Evolutionary conservation across 2,113 vertebrate species (phyloP).

Genomic region (Marmota monax): DNA sequence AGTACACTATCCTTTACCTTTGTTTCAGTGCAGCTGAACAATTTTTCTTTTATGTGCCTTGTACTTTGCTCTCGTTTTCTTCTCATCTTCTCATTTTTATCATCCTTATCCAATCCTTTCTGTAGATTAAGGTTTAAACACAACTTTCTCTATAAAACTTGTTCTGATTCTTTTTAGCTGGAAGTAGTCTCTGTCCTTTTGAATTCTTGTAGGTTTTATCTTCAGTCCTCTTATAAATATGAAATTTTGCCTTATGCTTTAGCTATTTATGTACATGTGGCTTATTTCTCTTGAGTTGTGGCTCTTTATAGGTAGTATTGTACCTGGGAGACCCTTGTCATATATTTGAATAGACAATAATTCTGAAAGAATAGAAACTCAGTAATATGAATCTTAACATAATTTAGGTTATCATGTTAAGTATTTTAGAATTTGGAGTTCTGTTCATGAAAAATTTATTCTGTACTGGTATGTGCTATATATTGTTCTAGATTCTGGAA

Average conservation of each 20-base stretch:
- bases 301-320: not conserved
- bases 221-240: not conserved
- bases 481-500: not conserved
- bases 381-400: not conserved
- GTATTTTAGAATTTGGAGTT: constrained; percentile 45
- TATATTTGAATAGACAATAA: not conserved
- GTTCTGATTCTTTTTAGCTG: not conserved
- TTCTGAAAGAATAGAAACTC: not conserved
- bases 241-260: not conserved
- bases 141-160: not conserved
- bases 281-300: constrained; percentile 18
- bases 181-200: not conserved
- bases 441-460: not conserved
- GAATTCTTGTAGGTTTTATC: not conserved
- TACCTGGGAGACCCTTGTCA: not conserved
- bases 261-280: not conserved
- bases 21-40: not conserved
- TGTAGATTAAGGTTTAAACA: not conserved
- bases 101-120: not conserved
- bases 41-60: not conserved
- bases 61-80: not conserved
- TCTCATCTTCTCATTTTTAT: not conserved
- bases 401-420: not conserved
- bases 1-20: not conserved
- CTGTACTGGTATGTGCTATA: not conserved